Conservation (phyloP, 2,888 invertebrate species). For the Panzeria rudis region DNA sequence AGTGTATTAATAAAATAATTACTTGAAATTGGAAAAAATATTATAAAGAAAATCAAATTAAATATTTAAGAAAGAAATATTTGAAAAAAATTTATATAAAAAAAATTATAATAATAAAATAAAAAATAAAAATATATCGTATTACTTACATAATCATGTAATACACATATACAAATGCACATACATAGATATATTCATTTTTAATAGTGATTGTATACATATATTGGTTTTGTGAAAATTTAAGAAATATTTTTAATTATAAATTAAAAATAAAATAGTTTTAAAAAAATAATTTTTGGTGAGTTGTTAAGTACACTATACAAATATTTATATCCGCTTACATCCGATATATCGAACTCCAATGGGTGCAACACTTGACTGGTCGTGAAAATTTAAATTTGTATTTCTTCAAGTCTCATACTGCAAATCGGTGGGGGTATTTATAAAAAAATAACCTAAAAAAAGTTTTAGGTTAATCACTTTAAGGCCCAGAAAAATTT, state of each 20-base stretch:
- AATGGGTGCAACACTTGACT: no score
- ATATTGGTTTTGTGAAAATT: conserved; percentile 32
- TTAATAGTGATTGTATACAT: background rate
- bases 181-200: no score
- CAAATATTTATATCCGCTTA: no score
- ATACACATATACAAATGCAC: background rate
- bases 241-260: background rate
- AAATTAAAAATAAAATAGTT: background rate
- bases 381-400: no score
- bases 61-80: conserved; percentile 11
- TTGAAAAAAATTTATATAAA: conserved; percentile 5
- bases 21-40: conserved; percentile 9
- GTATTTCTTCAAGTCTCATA: no score
- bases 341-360: no score
- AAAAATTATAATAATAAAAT: background rate
- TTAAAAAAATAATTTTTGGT: conserved; percentile 18
- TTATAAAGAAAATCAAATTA: conserved; percentile 32
- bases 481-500: no score
- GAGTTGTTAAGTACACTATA: background rate
- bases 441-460: no score
- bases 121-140: background rate
- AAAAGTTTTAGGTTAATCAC: no score
- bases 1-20: conserved; percentile 24
- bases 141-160: conserved; percentile 60
- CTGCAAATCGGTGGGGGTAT: no score